phyloP scores from a whole-genome alignment of 2,113 vertebrate species.

The Ardeotis arabs region DNA sequence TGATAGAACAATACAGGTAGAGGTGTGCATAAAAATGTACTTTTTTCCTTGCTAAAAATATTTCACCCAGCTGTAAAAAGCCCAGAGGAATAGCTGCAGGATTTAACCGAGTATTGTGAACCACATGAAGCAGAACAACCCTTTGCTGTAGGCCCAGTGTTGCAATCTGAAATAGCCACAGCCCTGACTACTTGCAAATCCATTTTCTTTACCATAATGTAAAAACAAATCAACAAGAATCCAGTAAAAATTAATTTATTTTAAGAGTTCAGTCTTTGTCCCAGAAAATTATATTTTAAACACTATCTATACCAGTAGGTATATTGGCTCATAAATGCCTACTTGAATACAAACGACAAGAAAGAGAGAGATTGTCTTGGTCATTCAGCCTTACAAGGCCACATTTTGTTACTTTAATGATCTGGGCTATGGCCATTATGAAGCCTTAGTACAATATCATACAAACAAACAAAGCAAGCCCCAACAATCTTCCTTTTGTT shows the following conservation, averaged over 20 bases:
- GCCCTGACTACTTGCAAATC: neutral
- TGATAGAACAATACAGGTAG: slow-evolving; percentile 53
- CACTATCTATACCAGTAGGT: neutral
- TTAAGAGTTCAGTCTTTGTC: neutral
- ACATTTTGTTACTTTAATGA: neutral
- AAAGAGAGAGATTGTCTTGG: neutral
- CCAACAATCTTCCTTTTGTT: neutral
- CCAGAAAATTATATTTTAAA: neutral
- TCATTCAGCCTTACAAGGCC: neutral
- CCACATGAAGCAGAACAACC: neutral
- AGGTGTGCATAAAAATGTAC: slow-evolving; percentile 30
- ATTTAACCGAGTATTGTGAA: neutral
- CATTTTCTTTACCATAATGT: neutral
- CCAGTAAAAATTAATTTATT: neutral
- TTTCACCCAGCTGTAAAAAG: neutral
- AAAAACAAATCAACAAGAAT: neutral
- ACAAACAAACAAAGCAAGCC: neutral
- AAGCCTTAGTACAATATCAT: neutral
- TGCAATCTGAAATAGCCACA: neutral
- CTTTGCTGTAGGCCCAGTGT: neutral
- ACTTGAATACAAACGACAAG: neutral
- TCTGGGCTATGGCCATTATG: neutral
- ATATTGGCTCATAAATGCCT: neutral
- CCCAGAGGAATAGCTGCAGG: neutral
- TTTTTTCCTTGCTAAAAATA: slow-evolving; percentile 34